Conservation (phyloP, 2,888 invertebrate species). For the Chrysodeixis includens region DNA sequence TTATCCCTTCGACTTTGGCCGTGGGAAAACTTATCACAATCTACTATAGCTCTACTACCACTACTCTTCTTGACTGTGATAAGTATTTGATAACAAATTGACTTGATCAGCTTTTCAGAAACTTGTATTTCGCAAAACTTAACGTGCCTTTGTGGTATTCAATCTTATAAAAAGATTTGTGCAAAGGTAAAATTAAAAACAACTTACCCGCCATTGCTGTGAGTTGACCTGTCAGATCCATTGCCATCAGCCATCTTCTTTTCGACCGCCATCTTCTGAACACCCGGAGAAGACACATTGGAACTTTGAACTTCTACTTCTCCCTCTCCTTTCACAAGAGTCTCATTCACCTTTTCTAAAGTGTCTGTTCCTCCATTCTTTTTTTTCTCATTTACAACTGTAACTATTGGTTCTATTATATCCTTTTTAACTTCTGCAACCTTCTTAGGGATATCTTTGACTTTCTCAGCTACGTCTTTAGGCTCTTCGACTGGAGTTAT, state of each 20-base stretch:
- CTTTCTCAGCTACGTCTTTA: slow-evolving; percentile 65
- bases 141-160: no score
- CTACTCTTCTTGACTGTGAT: no score
- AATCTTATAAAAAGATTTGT: background rate
- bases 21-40: no score
- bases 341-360: slow-evolving; percentile 77
- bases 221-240: slow-evolving; percentile 78
- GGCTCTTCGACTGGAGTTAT: slow-evolving; percentile 85
- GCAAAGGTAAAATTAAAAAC: background rate
- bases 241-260: slow-evolving; percentile 75
- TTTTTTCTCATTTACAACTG: slow-evolving; percentile 82
- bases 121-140: no score
- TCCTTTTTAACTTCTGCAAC: slow-evolving; percentile 65
- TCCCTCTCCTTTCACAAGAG: slow-evolving; percentile 89
- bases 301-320: slow-evolving; percentile 90
- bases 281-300: slow-evolving; percentile 82
- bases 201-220: slow-evolving; percentile 86
- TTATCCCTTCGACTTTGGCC: no score
- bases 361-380: slow-evolving; percentile 67
- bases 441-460: slow-evolving; percentile 54
- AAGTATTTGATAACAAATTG: no score
- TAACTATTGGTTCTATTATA: slow-evolving; percentile 79
- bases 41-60: no score
- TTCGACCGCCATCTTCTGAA: slow-evolving; percentile 68
- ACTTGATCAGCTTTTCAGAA: no score